Evolutionary conservation across 2,113 vertebrate species (phyloP).

Genomic region (Haplochromis vanheusdeni): DNA sequence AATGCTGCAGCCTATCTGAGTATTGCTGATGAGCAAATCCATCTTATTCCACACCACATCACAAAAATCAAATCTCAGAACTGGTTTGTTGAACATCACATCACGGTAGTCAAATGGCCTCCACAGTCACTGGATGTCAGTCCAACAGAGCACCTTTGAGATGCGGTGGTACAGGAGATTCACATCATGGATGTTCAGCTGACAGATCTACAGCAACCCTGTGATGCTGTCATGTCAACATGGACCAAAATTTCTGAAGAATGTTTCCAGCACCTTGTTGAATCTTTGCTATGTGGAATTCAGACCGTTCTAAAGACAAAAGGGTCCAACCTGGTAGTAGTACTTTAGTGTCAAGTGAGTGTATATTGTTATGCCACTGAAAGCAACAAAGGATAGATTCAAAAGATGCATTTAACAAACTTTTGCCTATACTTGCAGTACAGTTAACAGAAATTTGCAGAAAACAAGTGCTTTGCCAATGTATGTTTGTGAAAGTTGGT

Average conservation of each 20-base stretch:
- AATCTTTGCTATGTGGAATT: background rate
- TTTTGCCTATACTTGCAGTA: background rate
- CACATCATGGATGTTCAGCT: background rate
- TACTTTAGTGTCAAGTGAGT: background rate
- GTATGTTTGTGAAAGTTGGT: too few relatives aligned
- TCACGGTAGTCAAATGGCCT: background rate
- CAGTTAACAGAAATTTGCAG: background rate
- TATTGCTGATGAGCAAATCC: background rate
- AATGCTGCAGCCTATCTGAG: background rate
- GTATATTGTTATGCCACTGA: background rate
- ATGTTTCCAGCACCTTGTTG: background rate
- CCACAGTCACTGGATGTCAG: background rate
- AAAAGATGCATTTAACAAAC: background rate
- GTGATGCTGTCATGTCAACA: background rate
- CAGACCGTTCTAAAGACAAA: background rate
- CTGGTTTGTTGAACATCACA: background rate
- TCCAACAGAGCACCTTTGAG: background rate
- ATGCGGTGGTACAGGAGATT: background rate
- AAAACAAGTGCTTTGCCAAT: background rate
- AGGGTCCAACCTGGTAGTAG: background rate
- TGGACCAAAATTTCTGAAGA: background rate
- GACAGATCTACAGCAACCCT: background rate
- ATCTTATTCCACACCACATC: background rate
- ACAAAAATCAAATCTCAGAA: background rate
- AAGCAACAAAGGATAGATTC: background rate